Evolutionary conservation across 2,888 invertebrate genomes (phyloP), one percentile per base, ranked within the genome.

Genomic region (Chrysodeixis includens): DNA sequence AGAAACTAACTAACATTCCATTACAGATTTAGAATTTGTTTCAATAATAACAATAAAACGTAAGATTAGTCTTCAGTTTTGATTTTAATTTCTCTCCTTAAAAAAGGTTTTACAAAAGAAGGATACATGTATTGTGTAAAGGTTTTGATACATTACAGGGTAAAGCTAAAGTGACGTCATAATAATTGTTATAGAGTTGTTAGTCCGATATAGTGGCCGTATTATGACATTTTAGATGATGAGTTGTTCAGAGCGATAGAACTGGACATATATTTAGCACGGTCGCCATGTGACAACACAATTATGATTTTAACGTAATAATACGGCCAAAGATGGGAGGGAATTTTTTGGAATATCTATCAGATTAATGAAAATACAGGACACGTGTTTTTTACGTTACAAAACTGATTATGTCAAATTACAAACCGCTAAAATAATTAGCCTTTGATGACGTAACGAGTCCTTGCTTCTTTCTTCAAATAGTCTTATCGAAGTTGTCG

Each of bases 81-180:
- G 26, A 10, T 60, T 60, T 53, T 12, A 9, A 35, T 26, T 8
- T 72, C 52, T 66, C 51, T 60, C 46, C 35, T 60, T n/a, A 46
- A 57, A 60, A 71, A 35, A 26, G 14, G 26, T 52, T 6, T 52
- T 52, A 26, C 22, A 26, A 26, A 52, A 22, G n/a, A 52, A 52
- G 52, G 12, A 14, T 26, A 26, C 52, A 52, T 5, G 22, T 26
- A 9, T 26, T 26, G 6, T 52, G 10, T 52, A 14, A 26, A 52
- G 4, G 22, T n/a, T 4, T 56, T 26, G 26, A 56, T 44, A 44
- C 56, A 26, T 40, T n/a, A 22, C 44, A 0, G 26, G 4, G n/a
- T n/a, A 7, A n/a, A n/a, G 6, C 4, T 3, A 5, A 12, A n/a
- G 7, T 46, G 18, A 46, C 16, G 46, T 46, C 1, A 18, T 40